Evolutionary conservation across 2,113 vertebrate genomes (phyloP).

Genomic region (Athene noctua): DNA sequence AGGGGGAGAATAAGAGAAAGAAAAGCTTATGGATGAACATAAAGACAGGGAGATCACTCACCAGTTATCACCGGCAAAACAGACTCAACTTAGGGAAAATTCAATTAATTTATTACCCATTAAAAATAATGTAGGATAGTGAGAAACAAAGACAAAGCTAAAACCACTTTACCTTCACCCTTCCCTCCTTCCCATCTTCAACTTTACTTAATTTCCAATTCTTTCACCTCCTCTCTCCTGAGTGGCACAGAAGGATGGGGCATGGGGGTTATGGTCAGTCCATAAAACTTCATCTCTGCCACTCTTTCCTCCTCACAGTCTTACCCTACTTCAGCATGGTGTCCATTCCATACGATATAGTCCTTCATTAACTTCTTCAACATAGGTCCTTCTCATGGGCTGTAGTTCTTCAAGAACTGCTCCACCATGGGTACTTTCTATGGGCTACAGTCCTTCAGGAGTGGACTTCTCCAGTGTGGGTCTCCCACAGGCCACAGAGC

Average conservation of each 20-base stretch:
- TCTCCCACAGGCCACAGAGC: fast-evolving
- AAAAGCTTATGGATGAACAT: background rate
- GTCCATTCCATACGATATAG: fast-evolving
- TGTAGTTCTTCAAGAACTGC: background rate
- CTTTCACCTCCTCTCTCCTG: background rate
- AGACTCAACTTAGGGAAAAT: background rate
- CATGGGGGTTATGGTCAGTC: background rate
- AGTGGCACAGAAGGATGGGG: fast-evolving
- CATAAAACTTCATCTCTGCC: background rate
- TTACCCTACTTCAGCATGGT: background rate
- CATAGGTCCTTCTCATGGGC: background rate
- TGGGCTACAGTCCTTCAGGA: background rate
- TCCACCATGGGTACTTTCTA: background rate
- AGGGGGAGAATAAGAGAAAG: background rate
- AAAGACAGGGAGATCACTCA: background rate
- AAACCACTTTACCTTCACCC: background rate
- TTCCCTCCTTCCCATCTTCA: background rate
- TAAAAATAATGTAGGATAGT: background rate
- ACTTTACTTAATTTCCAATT: background rate
- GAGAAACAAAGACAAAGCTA: background rate
- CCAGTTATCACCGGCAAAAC: background rate
- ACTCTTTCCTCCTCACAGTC: background rate
- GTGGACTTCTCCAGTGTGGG: background rate
- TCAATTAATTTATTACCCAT: background rate
- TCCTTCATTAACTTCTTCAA: background rate